Base-by-base conservation (phyloP, 2,113 vertebrate genomes). In the Sigmodon hispidus region DNA sequence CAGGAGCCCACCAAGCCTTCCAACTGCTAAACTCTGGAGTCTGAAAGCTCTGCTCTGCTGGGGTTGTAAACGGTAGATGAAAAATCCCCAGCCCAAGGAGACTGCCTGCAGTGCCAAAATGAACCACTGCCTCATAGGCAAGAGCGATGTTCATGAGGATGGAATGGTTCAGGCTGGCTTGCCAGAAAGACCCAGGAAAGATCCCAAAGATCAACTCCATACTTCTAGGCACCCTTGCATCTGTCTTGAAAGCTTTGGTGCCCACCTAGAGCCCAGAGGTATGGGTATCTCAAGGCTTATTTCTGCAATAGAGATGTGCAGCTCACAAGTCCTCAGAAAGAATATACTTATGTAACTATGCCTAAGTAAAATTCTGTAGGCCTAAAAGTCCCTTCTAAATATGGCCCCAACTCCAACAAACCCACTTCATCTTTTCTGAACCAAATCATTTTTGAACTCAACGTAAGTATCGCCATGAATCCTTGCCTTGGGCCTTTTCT, bases 41-140 rank as follows among this genome's bases (percentile, higher is more conserved):
- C 90, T 31, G 19, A 55, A 36, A 48, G 45, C 76, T 45, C 80
- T n/a, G 63, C 40, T 19, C 2, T 31, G 81, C 40, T 63, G 3
- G 50, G 45, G 61, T 59, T 90, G 26, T 52, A 76, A 84, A 69
- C 93, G 73, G 29, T 24, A 63, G 40, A 67, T 95, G 81, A 80
- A 89, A 96, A 97, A 77, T 52, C 22, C 67, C 88, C 69, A 70
- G 85, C 87, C 29, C 11, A 36, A 84, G 90, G 84, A 59, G 80
- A n/a, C 24, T 6, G 69, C 7, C 22, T 72, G 90, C 88, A 92
- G 61, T 76, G 76, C 85, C 52, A 55, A 61, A 63, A 65, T 31
- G 93, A 89, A 21, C 43, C 77, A 73, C 0, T 90, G 95, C 61
- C 75, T 89, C 26, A 0, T 73, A 63, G 88, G 92, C 76, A 52